Evolutionary conservation across 1,140 invertebrate species (phyloP), one percentile per base, ranked within the genome.

Genomic region (Macrobrachium nipponense): DNA sequence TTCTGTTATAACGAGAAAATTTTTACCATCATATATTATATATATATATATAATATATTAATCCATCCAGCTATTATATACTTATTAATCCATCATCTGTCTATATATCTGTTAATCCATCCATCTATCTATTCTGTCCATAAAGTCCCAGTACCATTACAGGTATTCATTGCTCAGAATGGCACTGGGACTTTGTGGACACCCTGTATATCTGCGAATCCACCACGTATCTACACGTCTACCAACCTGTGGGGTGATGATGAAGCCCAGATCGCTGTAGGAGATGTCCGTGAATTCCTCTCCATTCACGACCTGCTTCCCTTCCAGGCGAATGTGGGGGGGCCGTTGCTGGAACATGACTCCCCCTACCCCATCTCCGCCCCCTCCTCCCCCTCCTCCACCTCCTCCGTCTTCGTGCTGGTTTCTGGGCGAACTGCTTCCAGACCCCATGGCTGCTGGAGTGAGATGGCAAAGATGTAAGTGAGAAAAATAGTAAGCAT

Each of bases 201-300:
- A n/a, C n/a, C n/a, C n/a, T n/a, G n/a, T n/a, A n/a, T n/a, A n/a
- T n/a, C n/a, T n/a, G n/a, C n/a, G n/a, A n/a, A 51, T 51, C 5
- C 44, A 51, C 10, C 5, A 5, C 5, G 5, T 14, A 8, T 23
- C 11, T 23, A 4, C 15, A 5, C 5, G 20, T 14, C 15, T 15
- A 27, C 85, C 76, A 8, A 87, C 85, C 79, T 82, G 60, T 0
- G 79, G 83, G 0, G 73, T 81, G 62, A 86, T 80, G 68, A 86
- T 86, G 59, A 80, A 79, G 17, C 78, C 78, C 4, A 84, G 70
- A 18, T 88, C 82, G 75, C 60, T 81, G 73, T 84, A 88, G 14
- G 79, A 85, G 58, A 88, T 77, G n/a, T 81, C 87, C 3, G 83
- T 85, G 18, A 88, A 84, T 23, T 84, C 70, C 44, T 81, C 78